Base-by-base conservation (phyloP, 2,797 vertebrate genomes). In the Micromesistius poutassou region DNA sequence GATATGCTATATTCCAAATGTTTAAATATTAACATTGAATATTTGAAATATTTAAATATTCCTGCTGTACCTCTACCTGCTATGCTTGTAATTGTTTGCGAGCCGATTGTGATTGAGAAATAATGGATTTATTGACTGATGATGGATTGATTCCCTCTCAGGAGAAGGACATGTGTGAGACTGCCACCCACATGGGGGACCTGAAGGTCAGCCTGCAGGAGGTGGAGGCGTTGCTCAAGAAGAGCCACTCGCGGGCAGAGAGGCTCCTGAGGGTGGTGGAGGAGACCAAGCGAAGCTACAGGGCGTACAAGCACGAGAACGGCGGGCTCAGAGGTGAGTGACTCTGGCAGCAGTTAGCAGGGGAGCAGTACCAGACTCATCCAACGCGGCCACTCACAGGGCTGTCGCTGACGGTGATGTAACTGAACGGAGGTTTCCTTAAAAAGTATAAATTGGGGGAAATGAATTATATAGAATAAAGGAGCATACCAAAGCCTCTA, bases 141-240 rank as follows among this genome's bases (percentile, higher is more conserved):
- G 38, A 72, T 36, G 12, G n/a, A 74, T 42, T 74, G 38, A n/a
- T 30, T 28, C 22, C 25, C 14, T 46, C 72, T 77, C 76, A 98
- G 97, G 96, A 97, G 10, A 91, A 96, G 83, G 93, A 95, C 50
- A 91, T 96, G 75, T 88, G 91, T 1, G 95, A 96, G 84, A 94
- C 95, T 66, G 95, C 93, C 0, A 88, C 90, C 87, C 93, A 93
- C 68, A 92, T 96, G 14, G 78, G 86, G 5, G 91, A 96, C 38
- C 94, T 96, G 72, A 93, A 93, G 0, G 87, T 80, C 10, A 94
- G 91, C 46, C 94, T 96, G 5, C 93, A 85, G 50, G 84, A 92
- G 1, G 76, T 95, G 68, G 94, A 95, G 81, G 89, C 79, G 0
- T 89, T 90, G 0, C 13, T 96, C 19, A 84, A 28, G 0, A 88